Conservation (phyloP, 2,113 vertebrate genomes). For the Quiscalus mexicanus region DNA sequence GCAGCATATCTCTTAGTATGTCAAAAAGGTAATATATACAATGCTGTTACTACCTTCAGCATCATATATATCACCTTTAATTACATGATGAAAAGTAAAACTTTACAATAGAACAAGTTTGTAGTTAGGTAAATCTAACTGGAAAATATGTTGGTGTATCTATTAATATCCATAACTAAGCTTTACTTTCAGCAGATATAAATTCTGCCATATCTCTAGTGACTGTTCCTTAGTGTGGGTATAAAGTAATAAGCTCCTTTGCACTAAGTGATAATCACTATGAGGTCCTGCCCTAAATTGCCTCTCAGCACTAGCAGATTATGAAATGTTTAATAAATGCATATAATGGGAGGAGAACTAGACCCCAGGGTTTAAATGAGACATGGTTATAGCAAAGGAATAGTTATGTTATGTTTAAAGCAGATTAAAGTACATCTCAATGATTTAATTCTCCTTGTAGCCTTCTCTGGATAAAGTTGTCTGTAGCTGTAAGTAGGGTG, state of each 20-base stretch:
- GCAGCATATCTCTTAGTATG: not conserved
- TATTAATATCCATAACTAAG: slow-evolving; percentile 4
- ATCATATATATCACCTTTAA: not conserved
- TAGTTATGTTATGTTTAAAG: slow-evolving; percentile 33
- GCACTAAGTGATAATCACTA: slow-evolving; percentile 47
- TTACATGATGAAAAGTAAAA: not conserved
- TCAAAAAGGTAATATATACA: not conserved
- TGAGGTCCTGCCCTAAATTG: slow-evolving; percentile 57
- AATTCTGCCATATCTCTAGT: not conserved
- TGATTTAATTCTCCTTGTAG: not conserved
- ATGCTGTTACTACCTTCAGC: not conserved
- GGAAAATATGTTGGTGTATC: not conserved
- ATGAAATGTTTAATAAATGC: slow-evolving; percentile 56
- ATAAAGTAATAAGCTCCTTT: slow-evolving; percentile 58
- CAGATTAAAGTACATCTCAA: slow-evolving; percentile 21
- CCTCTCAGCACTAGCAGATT: slow-evolving; percentile 34
- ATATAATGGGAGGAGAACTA: slow-evolving; percentile 44
- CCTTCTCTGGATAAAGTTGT: not conserved
- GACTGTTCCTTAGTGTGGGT: slow-evolving; percentile 13
- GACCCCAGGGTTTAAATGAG: slow-evolving; percentile 37
- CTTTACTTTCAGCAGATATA: slow-evolving; percentile 1
- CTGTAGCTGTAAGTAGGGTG: not conserved
- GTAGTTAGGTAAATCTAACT: not conserved
- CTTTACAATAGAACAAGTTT: not conserved
- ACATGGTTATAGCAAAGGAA: slow-evolving; percentile 18